Evolutionary conservation across 2,797 vertebrate species (phyloP).

Genomic region (Mus caroli): DNA sequence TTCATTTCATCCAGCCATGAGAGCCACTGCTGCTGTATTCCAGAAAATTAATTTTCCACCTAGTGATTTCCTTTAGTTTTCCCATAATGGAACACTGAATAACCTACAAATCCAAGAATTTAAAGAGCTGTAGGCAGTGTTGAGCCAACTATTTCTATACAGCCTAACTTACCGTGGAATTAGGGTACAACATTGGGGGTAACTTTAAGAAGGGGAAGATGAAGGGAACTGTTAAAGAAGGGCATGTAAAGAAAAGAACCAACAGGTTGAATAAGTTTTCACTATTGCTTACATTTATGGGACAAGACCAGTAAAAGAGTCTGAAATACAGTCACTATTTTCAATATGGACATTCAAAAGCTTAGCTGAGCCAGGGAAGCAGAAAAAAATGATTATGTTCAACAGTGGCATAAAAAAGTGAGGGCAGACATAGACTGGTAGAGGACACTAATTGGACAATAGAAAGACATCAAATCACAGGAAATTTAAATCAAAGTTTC

Average conservation of each 20-base stretch:
- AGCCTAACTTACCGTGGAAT: conserved; percentile 54
- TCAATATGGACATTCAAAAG: background rate
- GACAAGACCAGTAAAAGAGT: background rate
- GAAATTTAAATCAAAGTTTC: conserved; percentile 11
- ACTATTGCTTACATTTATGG: background rate
- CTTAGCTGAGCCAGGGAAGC: background rate
- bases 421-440: background rate
- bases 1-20: conserved; percentile 67
- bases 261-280: background rate
- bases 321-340: background rate
- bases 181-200: background rate
- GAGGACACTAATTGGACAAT: background rate
- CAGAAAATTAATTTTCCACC: conserved; percentile 83
- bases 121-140: conserved; percentile 65
- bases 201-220: conserved; percentile 10
- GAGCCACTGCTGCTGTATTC: conserved; percentile 65
- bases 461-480: background rate
- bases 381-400: background rate
- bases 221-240: background rate
- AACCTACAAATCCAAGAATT: conserved; percentile 61
- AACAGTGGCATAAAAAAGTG: background rate
- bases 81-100: conserved; percentile 74
- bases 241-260: background rate
- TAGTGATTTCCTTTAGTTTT: conserved; percentile 79
- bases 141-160: conserved; percentile 54